Evolutionary conservation across 2,113 vertebrate genomes (phyloP).

Genomic region (Oxygymnocypris stewartii): DNA sequence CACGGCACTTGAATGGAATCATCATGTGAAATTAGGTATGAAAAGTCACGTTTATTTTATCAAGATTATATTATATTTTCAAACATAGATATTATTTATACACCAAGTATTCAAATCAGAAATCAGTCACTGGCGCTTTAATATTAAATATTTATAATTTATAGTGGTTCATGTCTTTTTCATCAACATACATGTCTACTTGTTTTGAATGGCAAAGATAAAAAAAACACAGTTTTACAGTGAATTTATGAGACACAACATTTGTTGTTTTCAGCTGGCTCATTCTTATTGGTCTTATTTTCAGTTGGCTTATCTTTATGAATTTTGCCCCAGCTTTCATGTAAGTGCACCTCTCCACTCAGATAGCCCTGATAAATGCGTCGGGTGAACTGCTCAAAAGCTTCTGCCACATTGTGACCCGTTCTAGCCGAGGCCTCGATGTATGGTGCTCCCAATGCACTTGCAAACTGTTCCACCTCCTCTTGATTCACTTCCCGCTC

Average conservation of each 20-base stretch:
- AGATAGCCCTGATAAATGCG: constrained; percentile 55
- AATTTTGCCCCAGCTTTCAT: constrained; percentile 55
- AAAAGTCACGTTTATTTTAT: not conserved
- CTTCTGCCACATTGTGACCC: constrained; percentile 42
- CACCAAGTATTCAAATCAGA: no score
- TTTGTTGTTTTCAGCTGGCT: constrained; percentile 41
- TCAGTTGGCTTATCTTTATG: not conserved
- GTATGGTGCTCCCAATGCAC: not conserved
- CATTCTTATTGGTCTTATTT: no score
- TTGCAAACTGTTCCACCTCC: not conserved
- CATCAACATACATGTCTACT: no score
- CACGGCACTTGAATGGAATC: not conserved
- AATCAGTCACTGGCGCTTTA: no score
- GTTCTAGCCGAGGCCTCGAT: constrained; percentile 67
- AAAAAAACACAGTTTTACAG: no score
- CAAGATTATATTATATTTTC: no score
- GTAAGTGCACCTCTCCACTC: constrained; percentile 64
- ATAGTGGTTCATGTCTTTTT: not conserved
- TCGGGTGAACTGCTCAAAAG: not conserved
- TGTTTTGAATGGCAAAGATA: no score
- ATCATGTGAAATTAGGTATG: no score
- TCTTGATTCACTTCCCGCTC: not conserved
- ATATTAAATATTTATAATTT: not conserved
- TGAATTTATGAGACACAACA: constrained; percentile 60
- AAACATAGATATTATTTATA: no score